Base-by-base conservation (phyloP, 2,113 vertebrate genomes). In the Laterallus jamaicensis region DNA sequence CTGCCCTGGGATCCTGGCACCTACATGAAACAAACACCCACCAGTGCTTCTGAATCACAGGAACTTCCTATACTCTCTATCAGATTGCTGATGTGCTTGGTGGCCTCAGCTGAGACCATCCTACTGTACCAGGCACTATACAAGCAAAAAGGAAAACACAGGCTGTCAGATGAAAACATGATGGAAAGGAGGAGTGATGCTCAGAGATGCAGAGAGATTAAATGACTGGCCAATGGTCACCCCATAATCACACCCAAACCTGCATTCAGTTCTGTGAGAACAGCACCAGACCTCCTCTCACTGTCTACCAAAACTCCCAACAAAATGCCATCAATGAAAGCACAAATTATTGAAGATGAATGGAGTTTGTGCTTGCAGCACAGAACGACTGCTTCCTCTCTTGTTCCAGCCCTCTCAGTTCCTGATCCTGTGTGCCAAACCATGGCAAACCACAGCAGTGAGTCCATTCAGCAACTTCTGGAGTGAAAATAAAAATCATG, bases 321-420 rank as follows among this genome's bases (percentile, higher is more conserved):
- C 35, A 90, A 89, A 87, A 54, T 31, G 13, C 15, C 49, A 9
- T 12, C 44, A 35, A 6, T 15, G 31, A 37, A 55, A 75, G 52
- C 59, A 88, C 31, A 62, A 18, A 74, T 69, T n/a, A 55, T 5
- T 31, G 58, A 54, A 49, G 44, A 32, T 3, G 26, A 64, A 35
- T 3, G 2, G 5, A 14, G 20, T 7, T 54, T n/a, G 37, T 16
- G 44, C 58, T 54, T 60, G 42, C 15, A 20, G 11, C 0, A 1
- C 3, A 18, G 60, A 66, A 50, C 7, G 7, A 50, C 31, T 54
- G 17, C 29, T 71, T 76, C 4, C 22, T 40, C 26, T 42, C 68
- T 15, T 35, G 39, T 29, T 88, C 69, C 40, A 3, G 55, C 66
- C 50, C 82, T 19, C 1, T 19, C 1, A 1, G 24, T 7, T 71